phyloP scores from a whole-genome alignment of 2,113 vertebrate genomes.

The Thamnophis sirtalis region DNA sequence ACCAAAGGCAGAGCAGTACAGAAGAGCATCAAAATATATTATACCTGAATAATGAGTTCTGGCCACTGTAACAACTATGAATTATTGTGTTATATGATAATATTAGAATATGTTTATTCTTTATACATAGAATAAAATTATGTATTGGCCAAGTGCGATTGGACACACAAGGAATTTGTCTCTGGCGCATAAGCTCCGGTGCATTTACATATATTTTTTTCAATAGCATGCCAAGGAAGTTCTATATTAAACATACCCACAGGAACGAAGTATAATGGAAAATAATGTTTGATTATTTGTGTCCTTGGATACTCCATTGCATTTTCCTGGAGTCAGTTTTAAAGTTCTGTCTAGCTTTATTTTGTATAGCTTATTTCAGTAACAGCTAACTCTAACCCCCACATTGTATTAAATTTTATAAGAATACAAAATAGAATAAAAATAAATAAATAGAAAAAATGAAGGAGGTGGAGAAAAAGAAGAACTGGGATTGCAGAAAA shows the following conservation, averaged over 20 bases:
- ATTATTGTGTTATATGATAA: neutral
- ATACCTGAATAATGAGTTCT: neutral
- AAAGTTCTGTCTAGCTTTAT: neutral
- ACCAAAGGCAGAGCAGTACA: neutral
- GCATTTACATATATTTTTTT: neutral
- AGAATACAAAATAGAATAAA: neutral
- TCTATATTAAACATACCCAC: neutral
- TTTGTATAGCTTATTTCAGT: neutral
- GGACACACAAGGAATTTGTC: too few relatives aligned
- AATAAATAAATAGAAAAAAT: neutral
- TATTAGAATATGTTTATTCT: neutral
- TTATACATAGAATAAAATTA: neutral
- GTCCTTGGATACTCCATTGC: neutral
- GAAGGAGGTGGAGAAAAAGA: neutral
- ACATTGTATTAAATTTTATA: neutral
- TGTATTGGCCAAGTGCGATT: neutral
- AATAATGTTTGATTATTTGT: neutral
- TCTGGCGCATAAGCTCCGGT: too few relatives aligned
- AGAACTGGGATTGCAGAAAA: neutral
- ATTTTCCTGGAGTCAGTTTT: neutral
- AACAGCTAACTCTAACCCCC: neutral
- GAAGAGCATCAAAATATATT: neutral
- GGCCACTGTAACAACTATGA: neutral
- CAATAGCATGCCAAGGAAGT: neutral
- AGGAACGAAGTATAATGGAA: neutral